Percentiles rank a stretch among this genome's conserved stretches.
phyloP scores from a whole-genome alignment of 2,113 vertebrate genomes.

The Thomomys bottae region DNA sequence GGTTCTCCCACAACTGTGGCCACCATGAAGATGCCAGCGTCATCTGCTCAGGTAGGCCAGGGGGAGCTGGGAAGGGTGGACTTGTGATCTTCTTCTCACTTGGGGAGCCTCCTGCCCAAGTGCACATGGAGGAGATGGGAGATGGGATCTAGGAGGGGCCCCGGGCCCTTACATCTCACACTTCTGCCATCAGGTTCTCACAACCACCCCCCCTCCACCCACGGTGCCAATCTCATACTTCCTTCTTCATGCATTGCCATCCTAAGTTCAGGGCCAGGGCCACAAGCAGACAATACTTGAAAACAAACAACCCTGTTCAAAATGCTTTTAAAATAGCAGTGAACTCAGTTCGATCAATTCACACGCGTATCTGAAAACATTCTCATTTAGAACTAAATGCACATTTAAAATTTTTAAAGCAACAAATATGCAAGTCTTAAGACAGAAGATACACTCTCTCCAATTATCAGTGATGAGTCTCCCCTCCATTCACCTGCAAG shows the following conservation, averaged over 20 bases:
- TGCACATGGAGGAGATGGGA: neutral
- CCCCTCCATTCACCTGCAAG: neutral
- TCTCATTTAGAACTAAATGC: neutral
- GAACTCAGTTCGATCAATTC: neutral
- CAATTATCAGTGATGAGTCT: neutral
- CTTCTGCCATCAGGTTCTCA: neutral
- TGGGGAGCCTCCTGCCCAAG: neutral
- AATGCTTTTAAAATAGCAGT: neutral
- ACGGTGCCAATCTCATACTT: neutral
- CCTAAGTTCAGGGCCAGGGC: neutral
- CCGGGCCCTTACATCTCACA: neutral
- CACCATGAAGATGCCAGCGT: constrained; percentile 77
- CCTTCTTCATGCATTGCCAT: neutral
- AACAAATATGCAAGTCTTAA: neutral
- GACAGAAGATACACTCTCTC: neutral
- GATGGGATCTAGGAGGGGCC: neutral
- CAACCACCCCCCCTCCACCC: fast-evolving
- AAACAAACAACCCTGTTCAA: neutral
- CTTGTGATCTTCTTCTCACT: fast-evolving
- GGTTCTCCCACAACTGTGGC: constrained; percentile 78
- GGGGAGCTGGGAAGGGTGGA: no score
- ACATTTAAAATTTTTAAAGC: neutral
- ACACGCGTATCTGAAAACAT: neutral
- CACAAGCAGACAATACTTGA: neutral
- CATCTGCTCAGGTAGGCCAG: constrained; percentile 75